Percentiles rank a stretch among this genome's conserved stretches.
These are phyloP conservation scores for Leptodactylus fuscus DNA, from an alignment of 2,113 vertebrate species.

Conservation along the genomic window DNA sequence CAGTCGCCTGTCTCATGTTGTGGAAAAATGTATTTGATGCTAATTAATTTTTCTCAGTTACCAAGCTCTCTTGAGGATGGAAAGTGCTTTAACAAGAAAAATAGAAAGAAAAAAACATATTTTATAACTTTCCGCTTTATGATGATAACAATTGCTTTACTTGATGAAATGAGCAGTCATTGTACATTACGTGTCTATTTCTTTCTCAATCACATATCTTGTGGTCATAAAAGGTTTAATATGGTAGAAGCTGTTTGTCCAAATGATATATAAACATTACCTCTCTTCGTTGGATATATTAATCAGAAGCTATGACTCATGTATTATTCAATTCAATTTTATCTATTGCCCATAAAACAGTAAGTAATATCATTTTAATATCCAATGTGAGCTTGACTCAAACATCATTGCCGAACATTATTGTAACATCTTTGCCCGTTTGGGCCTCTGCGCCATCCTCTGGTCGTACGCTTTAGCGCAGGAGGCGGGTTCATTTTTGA, in stretches of 20 bases:
- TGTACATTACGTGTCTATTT: neutral
- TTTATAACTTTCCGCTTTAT: constrained; percentile 46
- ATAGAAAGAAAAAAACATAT: constrained; percentile 27
- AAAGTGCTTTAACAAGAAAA: constrained; percentile 34
- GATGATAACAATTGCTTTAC: constrained; percentile 25
- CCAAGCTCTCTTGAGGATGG: constrained; percentile 48
- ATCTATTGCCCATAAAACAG: neutral
- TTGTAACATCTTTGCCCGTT: too few relatives aligned
- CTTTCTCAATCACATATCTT: neutral
- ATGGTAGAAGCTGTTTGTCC: neutral
- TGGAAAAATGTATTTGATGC: constrained; percentile 50
- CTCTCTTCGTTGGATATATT: neutral
- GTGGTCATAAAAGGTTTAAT: neutral
- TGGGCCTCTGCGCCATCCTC: too few relatives aligned
- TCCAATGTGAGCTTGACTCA: too few relatives aligned
- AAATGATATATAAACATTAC: neutral
- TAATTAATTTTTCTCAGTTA: constrained; percentile 58
- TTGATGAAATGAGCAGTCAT: constrained; percentile 15
- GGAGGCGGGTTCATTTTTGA: too few relatives aligned
- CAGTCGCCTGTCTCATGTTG: constrained; percentile 43
- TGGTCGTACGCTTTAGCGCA: too few relatives aligned
- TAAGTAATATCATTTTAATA: too few relatives aligned
- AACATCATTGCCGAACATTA: neutral
- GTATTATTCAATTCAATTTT: neutral
- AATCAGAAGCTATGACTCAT: neutral